Evolutionary conservation across 2,888 invertebrate genomes (phyloP), one percentile per base, ranked within the genome.

Genomic region (Perizoma affinitatum): DNA sequence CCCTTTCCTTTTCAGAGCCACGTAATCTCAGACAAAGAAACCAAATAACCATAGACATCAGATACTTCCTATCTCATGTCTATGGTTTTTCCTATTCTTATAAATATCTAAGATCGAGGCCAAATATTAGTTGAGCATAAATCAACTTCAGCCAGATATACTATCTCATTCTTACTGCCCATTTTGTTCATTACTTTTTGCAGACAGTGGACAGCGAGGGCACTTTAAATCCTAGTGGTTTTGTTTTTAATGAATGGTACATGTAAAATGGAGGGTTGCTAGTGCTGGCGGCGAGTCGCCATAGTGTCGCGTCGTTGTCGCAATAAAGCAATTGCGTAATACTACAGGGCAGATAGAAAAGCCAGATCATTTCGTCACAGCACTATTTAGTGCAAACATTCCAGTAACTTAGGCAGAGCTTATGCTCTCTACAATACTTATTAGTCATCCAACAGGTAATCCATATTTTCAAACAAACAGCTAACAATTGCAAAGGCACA

Each of bases 261-360:
- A 58, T 65, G 61, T 61, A 63, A 52, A 61, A 61, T 53, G 55
- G 61, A 51, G 65, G 58, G 58, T 61, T 58, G 63, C 58, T 63
- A 54, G 56, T 49, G 54, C 59, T 54, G 70, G 65, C 66, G 68
- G 65, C 67, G 57, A 59, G 68, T 61, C 69, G 73, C 75, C 75
- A 73, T 73, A 76, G 74, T 74, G 72, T 70, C 72, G 75, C 76
- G 81, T 73, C 80, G 76, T 72, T 73, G 70, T 22, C 73, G 75
- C 78, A 78, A 79, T 82, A 82, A 81, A 78, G 79, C 78, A 79
- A 79, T 75, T 79, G 74, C 77, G 80, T 78, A 76, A 80, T 83
- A 77, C 75, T 75, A 74, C 52, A 53, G 63, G 58, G 34, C 35
- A 54, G 49, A 44, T 6, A 44, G 34, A 44, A 55, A 47, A 65